phyloP scores from a whole-genome alignment of 2,797 vertebrate genomes.

The Sternarchorhynchus goeldii region DNA sequence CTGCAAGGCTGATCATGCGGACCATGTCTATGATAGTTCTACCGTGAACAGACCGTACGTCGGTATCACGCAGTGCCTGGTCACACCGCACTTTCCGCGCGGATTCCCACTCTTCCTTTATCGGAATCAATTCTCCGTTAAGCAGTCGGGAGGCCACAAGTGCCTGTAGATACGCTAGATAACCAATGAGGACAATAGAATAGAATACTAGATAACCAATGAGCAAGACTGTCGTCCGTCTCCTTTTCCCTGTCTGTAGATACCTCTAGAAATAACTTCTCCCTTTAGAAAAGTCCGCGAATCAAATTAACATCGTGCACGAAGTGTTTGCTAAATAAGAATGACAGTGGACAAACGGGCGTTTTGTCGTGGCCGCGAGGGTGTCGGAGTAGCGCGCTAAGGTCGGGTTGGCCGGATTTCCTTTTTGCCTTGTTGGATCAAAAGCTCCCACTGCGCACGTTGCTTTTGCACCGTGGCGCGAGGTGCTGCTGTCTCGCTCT shows the following conservation, averaged over 20 bases:
- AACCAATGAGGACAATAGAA: constrained; percentile 15
- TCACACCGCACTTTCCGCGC: no score
- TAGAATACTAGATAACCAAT: constrained; percentile 25
- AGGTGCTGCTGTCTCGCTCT: constrained; percentile 47
- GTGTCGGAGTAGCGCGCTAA: constrained; percentile 23
- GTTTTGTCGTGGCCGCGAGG: constrained; percentile 12
- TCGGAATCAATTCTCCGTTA: no score
- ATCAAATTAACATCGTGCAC: constrained; percentile 1
- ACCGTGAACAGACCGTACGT: no score
- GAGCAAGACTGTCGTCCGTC: constrained; percentile 27
- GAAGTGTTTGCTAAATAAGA: constrained; percentile 17
- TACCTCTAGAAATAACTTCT: constrained; percentile 50
- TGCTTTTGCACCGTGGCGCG: constrained; percentile 22
- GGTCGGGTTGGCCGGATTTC: constrained; percentile 34
- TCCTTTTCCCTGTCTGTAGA: constrained; percentile 39
- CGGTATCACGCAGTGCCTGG: no score
- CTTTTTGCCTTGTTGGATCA: constrained; percentile 32
- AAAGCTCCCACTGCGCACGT: constrained; percentile 12
- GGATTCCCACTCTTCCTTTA: no score
- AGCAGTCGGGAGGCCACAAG: background rate
- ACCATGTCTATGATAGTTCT: no score
- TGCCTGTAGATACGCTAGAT: constrained; percentile 44
- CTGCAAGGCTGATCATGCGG: no score
- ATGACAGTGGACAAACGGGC: constrained; percentile 17
- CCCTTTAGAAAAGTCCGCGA: constrained; percentile 21